Conservation (phyloP, 2,797 vertebrate genomes). For the Chromobotia macracanthus region DNA sequence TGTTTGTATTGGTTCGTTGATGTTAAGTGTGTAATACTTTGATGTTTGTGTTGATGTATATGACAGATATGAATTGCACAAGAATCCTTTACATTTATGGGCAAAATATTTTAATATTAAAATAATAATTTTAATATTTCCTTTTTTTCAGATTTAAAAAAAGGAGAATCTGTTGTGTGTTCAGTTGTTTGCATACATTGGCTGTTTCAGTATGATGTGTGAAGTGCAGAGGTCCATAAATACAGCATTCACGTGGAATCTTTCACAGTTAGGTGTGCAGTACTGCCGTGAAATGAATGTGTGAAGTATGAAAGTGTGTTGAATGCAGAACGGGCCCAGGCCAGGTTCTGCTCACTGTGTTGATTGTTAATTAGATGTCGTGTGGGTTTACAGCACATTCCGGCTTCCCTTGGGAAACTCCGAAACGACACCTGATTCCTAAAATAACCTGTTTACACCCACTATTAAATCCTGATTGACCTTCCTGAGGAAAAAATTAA, state of each 20-base stretch:
- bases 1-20: background rate
- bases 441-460: conserved; percentile 64
- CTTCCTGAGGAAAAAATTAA: conserved; percentile 53
- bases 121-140: no score
- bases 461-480: conserved; percentile 60
- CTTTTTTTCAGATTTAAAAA: conserved; percentile 5
- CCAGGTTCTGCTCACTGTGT: conserved; percentile 53
- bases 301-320: conserved; percentile 53
- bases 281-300: conserved; percentile 53
- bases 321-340: conserved; percentile 50
- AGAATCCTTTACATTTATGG: no score
- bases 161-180: background rate
- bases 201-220: conserved; percentile 22
- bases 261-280: conserved; percentile 34
- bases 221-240: conserved; percentile 17
- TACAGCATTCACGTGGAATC: conserved; percentile 31
- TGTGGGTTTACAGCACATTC: conserved; percentile 58
- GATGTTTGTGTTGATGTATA: conserved; percentile 2
- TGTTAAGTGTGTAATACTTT: conserved; percentile 22
- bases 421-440: conserved; percentile 61
- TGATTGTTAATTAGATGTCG: conserved; percentile 61
- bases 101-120: no score
- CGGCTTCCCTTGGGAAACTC: conserved; percentile 53
- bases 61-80: no score
- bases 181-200: conserved; percentile 16